Conservation (phyloP, 2,888 invertebrate species). For the Epinotia ramella region DNA sequence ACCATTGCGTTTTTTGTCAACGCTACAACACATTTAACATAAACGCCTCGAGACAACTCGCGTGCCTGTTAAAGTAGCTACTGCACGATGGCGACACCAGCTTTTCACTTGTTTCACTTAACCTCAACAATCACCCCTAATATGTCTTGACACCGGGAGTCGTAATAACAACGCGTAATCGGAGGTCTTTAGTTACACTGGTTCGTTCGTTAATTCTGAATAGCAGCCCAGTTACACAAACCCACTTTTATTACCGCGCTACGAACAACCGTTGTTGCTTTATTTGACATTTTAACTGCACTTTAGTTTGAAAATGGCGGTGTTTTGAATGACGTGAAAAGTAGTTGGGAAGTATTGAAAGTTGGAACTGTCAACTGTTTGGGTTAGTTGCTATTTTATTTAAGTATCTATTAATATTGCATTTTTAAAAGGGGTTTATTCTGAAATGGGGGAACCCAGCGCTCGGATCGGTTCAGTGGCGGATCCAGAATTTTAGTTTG, state of each 20-base stretch:
- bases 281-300: conserved; percentile 34
- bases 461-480: not conserved
- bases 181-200: not conserved
- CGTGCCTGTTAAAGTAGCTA: conserved; percentile 20
- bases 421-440: not conserved
- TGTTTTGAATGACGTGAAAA: not conserved
- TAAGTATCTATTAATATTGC: not conserved
- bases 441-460: not conserved
- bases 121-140: not conserved
- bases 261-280: conserved; percentile 4
- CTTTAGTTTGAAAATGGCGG: conserved; percentile 21
- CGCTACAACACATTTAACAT: conserved; percentile 14
- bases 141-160: not conserved
- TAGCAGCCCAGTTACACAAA: not conserved
- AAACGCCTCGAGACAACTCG: conserved; percentile 22
- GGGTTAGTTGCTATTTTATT: not conserved
- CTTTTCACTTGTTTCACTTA: not conserved
- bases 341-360: conserved; percentile 3
- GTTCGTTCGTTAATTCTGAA: not conserved
- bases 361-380: conserved; percentile 6
- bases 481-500: too few relatives aligned
- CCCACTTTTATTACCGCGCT: conserved; percentile 21
- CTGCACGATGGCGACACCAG: conserved; percentile 16
- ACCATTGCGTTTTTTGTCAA: not conserved
- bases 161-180: not conserved